A percentile compares a stretch with the other conserved stretches of the same genome.
These are phyloP conservation scores for Nemoura dubitans DNA, from an alignment of 2,888 invertebrate species.

Conservation along the genomic window DNA sequence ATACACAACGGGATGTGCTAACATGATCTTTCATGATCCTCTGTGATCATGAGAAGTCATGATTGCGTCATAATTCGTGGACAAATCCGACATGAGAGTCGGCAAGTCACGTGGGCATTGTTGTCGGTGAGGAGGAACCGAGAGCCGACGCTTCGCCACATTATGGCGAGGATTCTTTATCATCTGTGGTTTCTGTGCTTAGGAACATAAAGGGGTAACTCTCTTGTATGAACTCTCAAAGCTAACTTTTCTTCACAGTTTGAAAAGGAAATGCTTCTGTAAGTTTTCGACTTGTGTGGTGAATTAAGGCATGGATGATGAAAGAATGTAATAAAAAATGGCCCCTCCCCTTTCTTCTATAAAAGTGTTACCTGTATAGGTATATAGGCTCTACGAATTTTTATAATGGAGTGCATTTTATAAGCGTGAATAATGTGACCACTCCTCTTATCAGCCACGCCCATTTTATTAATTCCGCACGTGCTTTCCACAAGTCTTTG, in stretches of 20 bases:
- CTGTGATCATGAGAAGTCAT: constrained; percentile 30
- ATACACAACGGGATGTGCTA: constrained; percentile 3
- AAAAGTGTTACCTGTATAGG: constrained; percentile 30
- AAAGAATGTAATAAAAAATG: constrained; percentile 36
- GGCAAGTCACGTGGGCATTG: constrained; percentile 13
- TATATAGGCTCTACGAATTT: too few relatives aligned
- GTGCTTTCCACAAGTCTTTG: background rate
- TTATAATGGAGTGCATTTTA: constrained; percentile 13
- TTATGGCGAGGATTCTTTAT: background rate
- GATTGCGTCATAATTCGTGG: constrained; percentile 28
- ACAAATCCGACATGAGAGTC: constrained; percentile 30
- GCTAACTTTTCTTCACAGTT: background rate
- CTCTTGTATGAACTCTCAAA: background rate
- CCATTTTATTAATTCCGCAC: constrained; percentile 19
- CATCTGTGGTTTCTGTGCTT: constrained; percentile 1
- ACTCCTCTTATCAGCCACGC: constrained; percentile 47
- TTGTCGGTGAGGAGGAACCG: background rate
- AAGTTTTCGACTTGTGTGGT: constrained; percentile 8
- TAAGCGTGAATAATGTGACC: constrained; percentile 32
- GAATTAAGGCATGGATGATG: constrained; percentile 7
- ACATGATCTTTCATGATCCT: constrained; percentile 28
- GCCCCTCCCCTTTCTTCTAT: constrained; percentile 44
- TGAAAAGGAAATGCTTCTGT: background rate
- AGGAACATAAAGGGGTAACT: background rate
- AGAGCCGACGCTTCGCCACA: background rate